A percentile compares a stretch with the other conserved stretches of the same genome.
Conservation (phyloP, 2,888 invertebrate species). For the Latrodectus hesperus region DNA sequence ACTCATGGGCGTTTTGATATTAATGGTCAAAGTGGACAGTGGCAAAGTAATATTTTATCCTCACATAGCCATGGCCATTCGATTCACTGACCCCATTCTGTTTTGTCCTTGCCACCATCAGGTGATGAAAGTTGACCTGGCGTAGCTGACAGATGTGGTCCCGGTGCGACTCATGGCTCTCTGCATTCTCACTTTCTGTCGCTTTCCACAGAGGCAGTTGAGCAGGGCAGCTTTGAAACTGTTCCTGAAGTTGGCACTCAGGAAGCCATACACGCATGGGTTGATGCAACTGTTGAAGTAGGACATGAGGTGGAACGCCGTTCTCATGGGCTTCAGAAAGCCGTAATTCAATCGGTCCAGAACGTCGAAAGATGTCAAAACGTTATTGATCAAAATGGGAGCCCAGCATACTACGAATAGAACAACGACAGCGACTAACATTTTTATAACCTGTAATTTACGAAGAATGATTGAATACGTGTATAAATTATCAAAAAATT, state of each 20-base stretch:
- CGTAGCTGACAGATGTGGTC: conserved; percentile 71
- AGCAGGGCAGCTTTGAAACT: conserved; percentile 73
- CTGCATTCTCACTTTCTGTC: conserved; percentile 53
- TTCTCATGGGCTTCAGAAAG: conserved; percentile 79
- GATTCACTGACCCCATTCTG: conserved; percentile 7
- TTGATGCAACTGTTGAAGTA: conserved; percentile 85
- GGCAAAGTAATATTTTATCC: too few species aligned
- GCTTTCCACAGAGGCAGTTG: conserved; percentile 64
- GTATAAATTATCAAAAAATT: too few species aligned
- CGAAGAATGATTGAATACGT: neutral
- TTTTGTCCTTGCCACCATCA: conserved; percentile 49
- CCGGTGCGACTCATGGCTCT: conserved; percentile 70
- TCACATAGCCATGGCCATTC: conserved; percentile 35
- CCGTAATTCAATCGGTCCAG: conserved; percentile 78
- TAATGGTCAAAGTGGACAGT: too few species aligned
- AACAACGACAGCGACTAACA: conserved; percentile 83
- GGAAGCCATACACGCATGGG: conserved; percentile 84
- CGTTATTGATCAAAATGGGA: conserved; percentile 81
- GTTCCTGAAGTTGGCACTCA: conserved; percentile 82
- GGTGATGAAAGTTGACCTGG: conserved; percentile 69
- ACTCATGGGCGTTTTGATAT: too few species aligned
- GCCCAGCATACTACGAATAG: conserved; percentile 83
- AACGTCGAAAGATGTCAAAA: conserved; percentile 80
- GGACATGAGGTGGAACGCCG: conserved; percentile 81
- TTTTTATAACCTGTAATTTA: conserved; percentile 81